These are phyloP conservation scores for Hofmannophila pseudospretella DNA, from an alignment of 2,888 invertebrate species.

Conservation along the genomic window DNA sequence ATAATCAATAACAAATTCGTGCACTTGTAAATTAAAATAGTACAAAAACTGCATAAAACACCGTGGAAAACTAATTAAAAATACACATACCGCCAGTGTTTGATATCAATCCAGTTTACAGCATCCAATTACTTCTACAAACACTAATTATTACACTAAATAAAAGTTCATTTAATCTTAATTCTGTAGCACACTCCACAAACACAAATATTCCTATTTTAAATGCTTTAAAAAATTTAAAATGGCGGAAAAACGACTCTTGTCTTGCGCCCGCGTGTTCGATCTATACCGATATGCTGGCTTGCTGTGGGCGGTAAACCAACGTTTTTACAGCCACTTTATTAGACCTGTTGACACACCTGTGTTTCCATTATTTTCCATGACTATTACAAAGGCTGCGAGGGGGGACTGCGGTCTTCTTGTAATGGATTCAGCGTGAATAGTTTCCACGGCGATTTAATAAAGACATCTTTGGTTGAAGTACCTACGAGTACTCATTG, in stretches of 20 bases:
- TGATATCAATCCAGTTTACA: background rate
- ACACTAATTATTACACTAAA: too few relatives aligned
- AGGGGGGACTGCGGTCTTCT: slow-evolving; percentile 15
- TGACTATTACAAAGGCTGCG: slow-evolving; percentile 4
- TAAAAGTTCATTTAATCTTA: background rate
- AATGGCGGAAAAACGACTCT: slow-evolving; percentile 6
- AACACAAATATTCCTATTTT: background rate
- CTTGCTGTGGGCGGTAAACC: slow-evolving; percentile 32
- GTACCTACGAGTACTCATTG: too few relatives aligned
- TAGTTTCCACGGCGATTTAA: background rate
- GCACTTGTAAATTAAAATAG: too few relatives aligned
- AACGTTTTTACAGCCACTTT: slow-evolving; percentile 45
- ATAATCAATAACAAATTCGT: too few relatives aligned
- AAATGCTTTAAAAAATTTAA: background rate
- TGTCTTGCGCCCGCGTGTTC: slow-evolving; percentile 42
- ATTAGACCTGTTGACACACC: slow-evolving; percentile 27
- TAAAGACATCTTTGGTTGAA: slow-evolving; percentile 15
- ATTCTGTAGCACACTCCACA: background rate
- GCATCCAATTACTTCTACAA: too few relatives aligned
- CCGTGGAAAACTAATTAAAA: background rate
- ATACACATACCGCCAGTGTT: slow-evolving; percentile 2
- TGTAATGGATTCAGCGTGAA: slow-evolving; percentile 14
- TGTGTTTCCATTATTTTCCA: slow-evolving; percentile 8
- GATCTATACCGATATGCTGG: slow-evolving; percentile 52
- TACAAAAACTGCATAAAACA: too few relatives aligned